Base-by-base conservation (phyloP, 1,140 invertebrate genomes). In the Chlorops oryzae region DNA sequence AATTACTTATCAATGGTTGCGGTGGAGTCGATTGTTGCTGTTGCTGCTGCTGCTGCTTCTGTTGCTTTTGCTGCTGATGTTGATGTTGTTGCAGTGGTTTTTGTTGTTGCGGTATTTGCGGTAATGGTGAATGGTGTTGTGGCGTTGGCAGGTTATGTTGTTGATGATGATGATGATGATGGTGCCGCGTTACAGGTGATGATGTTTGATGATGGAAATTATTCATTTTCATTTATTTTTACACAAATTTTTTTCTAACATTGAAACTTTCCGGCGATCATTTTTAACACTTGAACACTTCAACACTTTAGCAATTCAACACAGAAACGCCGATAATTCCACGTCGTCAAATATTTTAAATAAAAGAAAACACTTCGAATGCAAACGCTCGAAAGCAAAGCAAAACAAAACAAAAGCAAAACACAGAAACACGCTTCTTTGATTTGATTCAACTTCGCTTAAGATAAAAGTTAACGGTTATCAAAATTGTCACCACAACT, bases 1-100 rank as follows among this genome's bases (percentile, higher is more conserved):
- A 94, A 75, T 93, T 85, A 73, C 83, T 85, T 54, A 85, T 74
- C 66, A 81, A 82, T 20, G 82, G 79, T 65, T 69, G 66, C 7
- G 59, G 66, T 35, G 59, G 61, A 35, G 58, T 59, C 44, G 56
- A 40, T 27, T 27, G 37, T 32, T 32, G 28, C 9, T 32, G 28
- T 9, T 32, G 9, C 9, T 23, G 57, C 48, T 15, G 52, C 35
- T 18, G 52, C 23, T 44, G 55, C 35, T 42, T 49, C 25, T 24
- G 49, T 38, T 2, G 52, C n/a, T n/a, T n/a, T n/a, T n/a, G n/a
- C n/a, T 23, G 57, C 48, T 15, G 52, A 34, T 18, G 52, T 24
- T 44, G 55, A 32, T 42, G 52, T 21, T 3, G 47, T 3, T 47
- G 46, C n/a, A 22, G 49, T 24, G 27, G 20, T 18, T 34, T 41